A percentile compares a stretch with the other conserved stretches of the same genome.
Conservation (phyloP, 2,888 invertebrate species). For the Lymantria monacha region DNA sequence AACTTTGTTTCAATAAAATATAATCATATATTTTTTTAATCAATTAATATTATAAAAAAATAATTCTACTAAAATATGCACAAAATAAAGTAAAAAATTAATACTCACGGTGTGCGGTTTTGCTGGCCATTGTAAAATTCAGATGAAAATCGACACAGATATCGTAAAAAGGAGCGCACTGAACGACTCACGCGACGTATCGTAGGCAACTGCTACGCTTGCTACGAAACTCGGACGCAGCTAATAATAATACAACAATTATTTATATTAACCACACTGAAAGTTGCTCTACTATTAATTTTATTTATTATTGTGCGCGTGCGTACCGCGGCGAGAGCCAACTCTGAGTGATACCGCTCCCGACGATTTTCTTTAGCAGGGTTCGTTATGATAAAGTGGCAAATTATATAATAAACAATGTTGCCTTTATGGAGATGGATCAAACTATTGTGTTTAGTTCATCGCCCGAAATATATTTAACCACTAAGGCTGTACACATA, state of each 20-base stretch:
- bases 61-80: not conserved
- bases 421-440: constrained; percentile 42
- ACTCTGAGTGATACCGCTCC: constrained; percentile 56
- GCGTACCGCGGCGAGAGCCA: constrained; percentile 51
- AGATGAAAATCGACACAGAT: constrained; percentile 23
- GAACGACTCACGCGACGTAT: constrained; percentile 37
- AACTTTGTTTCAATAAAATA: not conserved
- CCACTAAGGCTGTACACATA: not conserved
- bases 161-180: constrained; percentile 15
- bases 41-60: not conserved
- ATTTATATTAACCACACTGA: constrained; percentile 47
- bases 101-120: constrained; percentile 53
- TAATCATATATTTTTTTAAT: not conserved
- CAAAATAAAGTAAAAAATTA: constrained; percentile 9
- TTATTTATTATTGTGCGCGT: constrained; percentile 47
- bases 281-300: constrained; percentile 24
- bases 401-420: constrained; percentile 56
- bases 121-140: constrained; percentile 50
- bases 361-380: constrained; percentile 46
- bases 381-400: constrained; percentile 45
- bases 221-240: constrained; percentile 54
- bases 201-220: constrained; percentile 61
- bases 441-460: constrained; percentile 23
- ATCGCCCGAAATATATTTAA: constrained; percentile 23
- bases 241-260: constrained; percentile 43